phyloP scores from a whole-genome alignment of 1,140 invertebrate species.

The Phortica variegata region DNA sequence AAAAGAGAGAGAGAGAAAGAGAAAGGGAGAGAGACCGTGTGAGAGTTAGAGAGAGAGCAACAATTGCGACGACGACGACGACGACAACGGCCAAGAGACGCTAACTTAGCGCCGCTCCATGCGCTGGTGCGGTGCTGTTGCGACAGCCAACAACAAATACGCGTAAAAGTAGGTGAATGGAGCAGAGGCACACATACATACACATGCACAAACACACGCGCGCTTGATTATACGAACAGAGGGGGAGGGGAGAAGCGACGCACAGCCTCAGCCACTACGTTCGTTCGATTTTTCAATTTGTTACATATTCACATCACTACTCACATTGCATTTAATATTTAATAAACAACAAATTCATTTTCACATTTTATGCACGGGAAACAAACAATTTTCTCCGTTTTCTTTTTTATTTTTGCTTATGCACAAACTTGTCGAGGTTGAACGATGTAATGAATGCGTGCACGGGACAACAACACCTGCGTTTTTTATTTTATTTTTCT shows the following conservation, averaged over 20 bases:
- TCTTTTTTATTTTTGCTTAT: no score
- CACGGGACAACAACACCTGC: not conserved
- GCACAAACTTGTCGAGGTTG: no score
- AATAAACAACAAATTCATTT: conserved; percentile 9
- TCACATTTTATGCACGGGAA: conserved; percentile 7
- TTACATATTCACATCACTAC: no score
- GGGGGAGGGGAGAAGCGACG: no score
- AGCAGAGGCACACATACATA: conserved; percentile 34
- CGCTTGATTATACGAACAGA: no score
- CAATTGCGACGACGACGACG: conserved; percentile 7
- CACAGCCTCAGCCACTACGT: not conserved
- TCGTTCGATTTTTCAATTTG: no score
- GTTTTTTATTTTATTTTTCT: no score
- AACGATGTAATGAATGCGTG: not conserved
- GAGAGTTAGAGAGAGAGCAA: conserved; percentile 38
- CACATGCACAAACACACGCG: conserved; percentile 5
- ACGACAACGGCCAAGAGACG: not conserved
- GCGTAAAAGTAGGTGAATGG: conserved; percentile 55
- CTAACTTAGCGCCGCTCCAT: not conserved
- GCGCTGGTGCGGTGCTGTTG: no score
- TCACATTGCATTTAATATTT: no score
- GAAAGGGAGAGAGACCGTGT: conserved; percentile 19
- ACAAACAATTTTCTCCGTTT: no score
- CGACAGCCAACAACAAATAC: conserved; percentile 9
- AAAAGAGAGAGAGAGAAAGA: conserved; percentile 10